Base-by-base conservation (phyloP, 2,113 vertebrate genomes). In the Martes martes region DNA sequence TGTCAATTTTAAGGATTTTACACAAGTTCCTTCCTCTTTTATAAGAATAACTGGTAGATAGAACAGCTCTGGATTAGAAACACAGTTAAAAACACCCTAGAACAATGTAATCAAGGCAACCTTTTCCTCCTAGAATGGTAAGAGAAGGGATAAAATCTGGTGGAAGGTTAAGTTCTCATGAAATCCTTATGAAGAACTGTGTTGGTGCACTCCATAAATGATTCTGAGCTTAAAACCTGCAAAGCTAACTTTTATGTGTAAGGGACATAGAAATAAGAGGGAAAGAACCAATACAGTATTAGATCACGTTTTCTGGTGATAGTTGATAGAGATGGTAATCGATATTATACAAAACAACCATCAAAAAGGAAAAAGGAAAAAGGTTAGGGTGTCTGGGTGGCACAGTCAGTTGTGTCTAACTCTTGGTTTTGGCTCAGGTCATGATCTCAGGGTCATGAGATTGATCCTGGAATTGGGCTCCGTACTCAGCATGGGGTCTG, bases 1-100 rank as follows among this genome's bases (percentile, higher is more conserved):
- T 85, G 31, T 55, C 28, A 78, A 28, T 74, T 94, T 93, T 95
- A 92, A 89, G 84, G 24, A 61, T 88, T 96, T 95, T 55, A 90
- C 2, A 59, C 61, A 69, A 61, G 16, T 59, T 89, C 15, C 31
- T 55, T 79, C 26, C 55, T 85, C 28, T 89, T 67, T 86, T 69
- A 52, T 65, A 88, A 82, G 85, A 92, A 82, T 89, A 94, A 45
- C 31, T 81, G 45, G 33, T 50, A 90, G 21, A 39, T 33, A 24
- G 39, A 82, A 88, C 3, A 86, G 45, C 13, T 94, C 45, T 76
- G 39, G 39, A 74, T 80, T 90, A 80, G 81, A 28, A 83, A 79
- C 18, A 82, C 11, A 87, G n/a, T 78, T 33, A 36, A 81, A 87
- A 76, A 88, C 36, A 55, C 23, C 67, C 67, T 33, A 80, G 63